Conservation (phyloP, 2,113 vertebrate species). For the Mormoops blainvillei region DNA sequence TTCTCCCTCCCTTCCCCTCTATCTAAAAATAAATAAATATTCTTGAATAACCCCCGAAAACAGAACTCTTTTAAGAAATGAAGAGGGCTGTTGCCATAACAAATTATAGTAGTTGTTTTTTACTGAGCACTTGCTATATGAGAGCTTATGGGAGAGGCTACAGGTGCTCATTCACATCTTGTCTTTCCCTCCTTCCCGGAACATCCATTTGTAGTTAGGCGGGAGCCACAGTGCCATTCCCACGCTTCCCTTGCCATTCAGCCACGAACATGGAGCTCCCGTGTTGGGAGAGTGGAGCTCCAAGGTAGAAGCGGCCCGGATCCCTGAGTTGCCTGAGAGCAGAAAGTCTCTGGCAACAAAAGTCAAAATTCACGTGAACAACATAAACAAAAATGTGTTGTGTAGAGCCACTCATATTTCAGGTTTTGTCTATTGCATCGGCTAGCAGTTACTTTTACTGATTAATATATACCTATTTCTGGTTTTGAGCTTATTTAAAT, state of each 20-base stretch:
- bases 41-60: too few species aligned
- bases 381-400: not conserved
- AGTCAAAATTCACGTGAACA: not conserved
- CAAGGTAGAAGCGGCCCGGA: not conserved
- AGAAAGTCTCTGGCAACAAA: not conserved
- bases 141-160: not conserved
- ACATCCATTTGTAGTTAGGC: not conserved
- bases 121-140: not conserved
- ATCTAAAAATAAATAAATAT: too few species aligned
- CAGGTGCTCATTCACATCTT: not conserved
- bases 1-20: too few species aligned
- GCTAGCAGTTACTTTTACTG: not conserved
- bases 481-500: not conserved
- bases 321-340: not conserved
- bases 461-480: not conserved
- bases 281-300: not conserved
- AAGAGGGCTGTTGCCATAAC: not conserved
- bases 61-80: too few species aligned
- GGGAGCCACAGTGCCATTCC: not conserved
- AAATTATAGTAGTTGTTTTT: not conserved
- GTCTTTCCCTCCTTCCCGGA: not conserved
- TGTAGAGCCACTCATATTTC: not conserved
- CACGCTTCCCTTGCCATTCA: not conserved
- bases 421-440: not conserved
- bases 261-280: not conserved